phyloP scores from a whole-genome alignment of 2,113 vertebrate genomes.

The Zosterops lateralis region DNA sequence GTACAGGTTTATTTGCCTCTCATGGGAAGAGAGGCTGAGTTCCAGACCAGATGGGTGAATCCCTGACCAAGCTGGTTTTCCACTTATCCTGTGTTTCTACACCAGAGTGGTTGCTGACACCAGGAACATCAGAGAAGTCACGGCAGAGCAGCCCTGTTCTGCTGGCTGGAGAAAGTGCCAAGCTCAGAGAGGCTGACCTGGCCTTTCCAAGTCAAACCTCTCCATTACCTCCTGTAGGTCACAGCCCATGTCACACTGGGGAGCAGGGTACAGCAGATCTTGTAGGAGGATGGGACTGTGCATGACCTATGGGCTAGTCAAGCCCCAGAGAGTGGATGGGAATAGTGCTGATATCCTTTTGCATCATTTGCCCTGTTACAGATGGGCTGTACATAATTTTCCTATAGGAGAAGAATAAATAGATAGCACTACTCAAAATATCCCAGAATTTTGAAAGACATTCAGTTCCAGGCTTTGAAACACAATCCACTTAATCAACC shows the following conservation, averaged over 20 bases:
- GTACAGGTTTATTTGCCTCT: neutral
- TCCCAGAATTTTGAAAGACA: neutral
- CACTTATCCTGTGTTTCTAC: neutral
- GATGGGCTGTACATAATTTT: neutral
- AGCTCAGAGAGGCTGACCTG: neutral
- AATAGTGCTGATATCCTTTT: neutral
- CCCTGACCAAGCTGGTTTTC: neutral
- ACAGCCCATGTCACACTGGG: neutral
- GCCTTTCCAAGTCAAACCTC: neutral
- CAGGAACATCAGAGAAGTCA: neutral
- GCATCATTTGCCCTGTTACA: neutral
- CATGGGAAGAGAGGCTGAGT: neutral
- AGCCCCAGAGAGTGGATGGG: neutral
- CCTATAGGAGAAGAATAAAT: neutral
- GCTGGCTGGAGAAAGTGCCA: neutral
- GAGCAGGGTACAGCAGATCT: neutral
- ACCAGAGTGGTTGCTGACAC: neutral
- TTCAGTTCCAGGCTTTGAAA: neutral
- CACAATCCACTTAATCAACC: neutral
- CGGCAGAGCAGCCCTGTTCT: neutral
- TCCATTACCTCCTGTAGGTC: neutral
- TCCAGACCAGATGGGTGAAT: neutral
- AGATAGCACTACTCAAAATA: neutral
- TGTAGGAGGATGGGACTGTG: neutral
- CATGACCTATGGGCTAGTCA: neutral